Percentiles rank a stretch among this genome's conserved stretches.
phyloP scores from a whole-genome alignment of 2,113 vertebrate species.

The Sturnus vulgaris region DNA sequence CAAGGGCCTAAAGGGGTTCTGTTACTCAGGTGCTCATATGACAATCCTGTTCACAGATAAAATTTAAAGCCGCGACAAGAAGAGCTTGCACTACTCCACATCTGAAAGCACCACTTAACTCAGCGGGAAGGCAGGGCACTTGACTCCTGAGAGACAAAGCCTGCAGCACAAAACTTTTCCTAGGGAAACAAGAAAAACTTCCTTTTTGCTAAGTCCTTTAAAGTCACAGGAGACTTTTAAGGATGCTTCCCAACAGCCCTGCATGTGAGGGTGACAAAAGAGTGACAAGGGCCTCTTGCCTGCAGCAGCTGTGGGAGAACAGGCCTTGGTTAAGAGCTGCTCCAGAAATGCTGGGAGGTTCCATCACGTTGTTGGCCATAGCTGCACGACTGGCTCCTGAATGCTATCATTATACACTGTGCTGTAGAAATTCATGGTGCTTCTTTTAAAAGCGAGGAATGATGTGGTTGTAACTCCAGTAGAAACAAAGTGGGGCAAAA shows the following conservation, averaged over 20 bases:
- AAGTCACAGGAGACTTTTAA: accelerated
- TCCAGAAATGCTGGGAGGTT: background rate
- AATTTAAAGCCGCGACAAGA: background rate
- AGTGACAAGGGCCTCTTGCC: accelerated
- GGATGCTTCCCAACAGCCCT: background rate
- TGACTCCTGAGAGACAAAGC: too few species aligned
- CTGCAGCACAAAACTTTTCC: background rate
- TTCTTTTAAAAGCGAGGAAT: background rate
- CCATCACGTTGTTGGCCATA: accelerated
- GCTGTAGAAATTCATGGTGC: background rate
- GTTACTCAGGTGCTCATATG: background rate
- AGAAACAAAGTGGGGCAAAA: accelerated
- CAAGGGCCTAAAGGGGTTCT: background rate
- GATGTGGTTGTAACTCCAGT: accelerated
- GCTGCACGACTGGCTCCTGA: background rate
- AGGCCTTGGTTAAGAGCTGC: background rate
- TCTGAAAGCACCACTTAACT: background rate
- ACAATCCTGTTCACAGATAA: background rate
- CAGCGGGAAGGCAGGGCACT: background rate
- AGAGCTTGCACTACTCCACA: background rate
- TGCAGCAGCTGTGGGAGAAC: background rate
- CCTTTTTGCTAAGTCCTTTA: background rate
- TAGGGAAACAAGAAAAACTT: background rate
- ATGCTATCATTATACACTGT: accelerated
- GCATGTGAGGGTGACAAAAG: accelerated